Evolutionary conservation across 2,113 vertebrate species (phyloP).

Genomic region (Cercocebus atys): DNA sequence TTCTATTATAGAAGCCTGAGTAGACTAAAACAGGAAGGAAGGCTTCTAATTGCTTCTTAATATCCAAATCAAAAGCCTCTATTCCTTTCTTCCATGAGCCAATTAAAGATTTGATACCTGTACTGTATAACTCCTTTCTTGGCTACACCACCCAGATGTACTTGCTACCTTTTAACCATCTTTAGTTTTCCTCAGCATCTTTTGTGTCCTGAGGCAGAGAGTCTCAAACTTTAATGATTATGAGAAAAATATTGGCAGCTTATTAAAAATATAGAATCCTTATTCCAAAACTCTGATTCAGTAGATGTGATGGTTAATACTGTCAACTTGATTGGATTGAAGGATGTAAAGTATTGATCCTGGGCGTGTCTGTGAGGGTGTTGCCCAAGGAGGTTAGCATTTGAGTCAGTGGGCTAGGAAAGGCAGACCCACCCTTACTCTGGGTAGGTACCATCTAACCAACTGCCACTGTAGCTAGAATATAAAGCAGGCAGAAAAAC

Average conservation of each 20-base stretch:
- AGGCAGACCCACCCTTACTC: no score
- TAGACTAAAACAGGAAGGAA: neutral
- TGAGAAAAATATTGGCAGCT: neutral
- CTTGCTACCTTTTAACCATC: neutral
- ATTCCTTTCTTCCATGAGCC: neutral
- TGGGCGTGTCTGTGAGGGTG: no score
- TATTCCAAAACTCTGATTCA: neutral
- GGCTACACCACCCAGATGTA: neutral
- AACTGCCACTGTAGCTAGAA: no score
- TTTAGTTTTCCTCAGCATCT: neutral
- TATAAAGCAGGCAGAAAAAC: no score
- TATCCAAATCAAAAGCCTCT: neutral
- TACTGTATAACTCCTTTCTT: neutral
- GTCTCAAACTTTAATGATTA: neutral
- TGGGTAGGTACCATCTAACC: no score
- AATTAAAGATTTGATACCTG: neutral
- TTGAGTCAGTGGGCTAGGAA: no score
- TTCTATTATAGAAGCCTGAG: neutral
- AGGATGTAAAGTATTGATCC: no score
- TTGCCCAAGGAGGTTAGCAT: no score
- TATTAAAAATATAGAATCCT: neutral
- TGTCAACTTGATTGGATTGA: no score
- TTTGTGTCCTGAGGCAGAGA: neutral
- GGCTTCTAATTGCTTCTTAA: neutral
- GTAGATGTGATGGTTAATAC: no score